A percentile compares a stretch with the other conserved stretches of the same genome.
Conservation (phyloP, 2,888 invertebrate species). For the Cheilosia variabilis region DNA sequence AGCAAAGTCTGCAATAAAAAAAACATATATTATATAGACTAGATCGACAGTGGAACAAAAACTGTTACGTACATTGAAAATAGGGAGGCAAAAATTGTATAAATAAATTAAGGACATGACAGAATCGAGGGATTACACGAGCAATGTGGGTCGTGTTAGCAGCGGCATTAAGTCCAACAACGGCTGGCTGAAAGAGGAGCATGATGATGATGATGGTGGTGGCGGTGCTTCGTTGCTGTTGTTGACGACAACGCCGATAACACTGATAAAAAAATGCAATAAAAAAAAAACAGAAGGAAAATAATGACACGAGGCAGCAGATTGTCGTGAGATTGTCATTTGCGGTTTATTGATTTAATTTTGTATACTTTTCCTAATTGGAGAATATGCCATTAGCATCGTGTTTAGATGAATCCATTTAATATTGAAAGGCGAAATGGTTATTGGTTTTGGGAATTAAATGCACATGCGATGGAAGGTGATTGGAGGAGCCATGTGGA, state of each 20-base stretch:
- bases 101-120: constrained; percentile 65
- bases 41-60: background rate
- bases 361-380: constrained; percentile 45
- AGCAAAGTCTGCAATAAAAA: constrained; percentile 83
- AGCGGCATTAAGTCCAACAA: constrained; percentile 61
- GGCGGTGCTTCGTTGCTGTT: no score
- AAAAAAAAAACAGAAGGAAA: constrained; percentile 11
- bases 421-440: constrained; percentile 8
- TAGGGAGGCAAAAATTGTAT: background rate
- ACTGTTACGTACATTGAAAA: background rate
- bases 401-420: constrained; percentile 38
- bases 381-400: constrained; percentile 39
- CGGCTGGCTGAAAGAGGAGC: constrained; percentile 24
- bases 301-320: constrained; percentile 33
- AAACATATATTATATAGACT: constrained; percentile 1
- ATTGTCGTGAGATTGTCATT: constrained; percentile 60
- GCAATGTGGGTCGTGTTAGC: constrained; percentile 62
- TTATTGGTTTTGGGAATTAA: constrained; percentile 6
- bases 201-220: constrained; percentile 26
- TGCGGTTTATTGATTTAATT: constrained; percentile 54
- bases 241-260: constrained; percentile 4
- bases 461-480: background rate
- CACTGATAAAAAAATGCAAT: background rate
- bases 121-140: constrained; percentile 64
- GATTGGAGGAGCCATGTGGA: no score